These are phyloP conservation scores for Antedon mediterranea DNA, from an alignment of 53 echinoderm and acorn worm genomes.

Conservation along the genomic window DNA sequence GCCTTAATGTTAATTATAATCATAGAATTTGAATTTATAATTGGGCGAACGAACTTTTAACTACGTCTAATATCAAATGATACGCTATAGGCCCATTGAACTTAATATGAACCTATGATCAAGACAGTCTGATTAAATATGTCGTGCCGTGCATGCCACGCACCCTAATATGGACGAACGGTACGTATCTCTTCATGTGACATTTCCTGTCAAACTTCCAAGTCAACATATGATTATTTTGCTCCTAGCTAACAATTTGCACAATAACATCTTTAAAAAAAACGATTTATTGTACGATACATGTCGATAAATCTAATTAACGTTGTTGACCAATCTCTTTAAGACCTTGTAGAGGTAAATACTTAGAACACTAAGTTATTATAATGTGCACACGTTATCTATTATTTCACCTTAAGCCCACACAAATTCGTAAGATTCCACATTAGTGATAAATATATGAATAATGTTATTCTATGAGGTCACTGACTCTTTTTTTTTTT, in stretches of 20 bases:
- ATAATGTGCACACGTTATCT: not conserved
- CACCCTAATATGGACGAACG: not conserved
- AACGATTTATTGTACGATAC: too few species aligned
- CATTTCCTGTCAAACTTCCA: not conserved
- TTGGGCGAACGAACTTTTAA: too few species aligned
- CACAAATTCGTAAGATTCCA: not conserved
- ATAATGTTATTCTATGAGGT: too few species aligned
- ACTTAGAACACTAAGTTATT: not conserved
- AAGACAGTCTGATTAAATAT: not conserved
- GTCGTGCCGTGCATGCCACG: not conserved
- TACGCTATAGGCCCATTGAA: not conserved
- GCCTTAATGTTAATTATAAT: too few species aligned
- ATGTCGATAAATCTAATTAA: too few species aligned
- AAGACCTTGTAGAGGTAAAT: not conserved
- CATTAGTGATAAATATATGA: too few species aligned
- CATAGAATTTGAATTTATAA: too few species aligned
- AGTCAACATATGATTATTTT: not conserved
- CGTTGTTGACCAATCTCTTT: not conserved
- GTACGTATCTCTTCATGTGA: not conserved
- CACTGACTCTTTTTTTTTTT: too few species aligned
- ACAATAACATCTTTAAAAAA: not conserved
- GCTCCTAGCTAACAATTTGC: not conserved
- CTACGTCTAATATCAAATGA: too few species aligned
- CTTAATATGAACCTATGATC: not conserved
- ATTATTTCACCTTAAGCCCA: not conserved